Conservation (phyloP, 2,113 vertebrate species). For the rat (Rattus norvegicus) region DNA sequence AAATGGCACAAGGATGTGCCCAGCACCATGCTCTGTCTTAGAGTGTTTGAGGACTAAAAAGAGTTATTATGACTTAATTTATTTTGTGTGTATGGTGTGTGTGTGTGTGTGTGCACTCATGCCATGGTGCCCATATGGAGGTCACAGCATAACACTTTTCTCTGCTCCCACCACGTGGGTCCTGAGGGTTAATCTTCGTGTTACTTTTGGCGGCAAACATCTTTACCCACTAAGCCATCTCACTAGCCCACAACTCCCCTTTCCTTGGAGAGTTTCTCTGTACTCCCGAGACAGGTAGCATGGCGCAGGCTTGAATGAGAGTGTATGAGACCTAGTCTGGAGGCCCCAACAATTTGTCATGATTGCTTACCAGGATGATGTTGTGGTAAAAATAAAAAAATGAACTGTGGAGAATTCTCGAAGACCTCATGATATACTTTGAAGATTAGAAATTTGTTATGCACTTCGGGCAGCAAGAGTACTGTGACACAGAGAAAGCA, state of each 20-base stretch:
- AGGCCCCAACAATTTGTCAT: fast-evolving
- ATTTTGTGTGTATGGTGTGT: neutral
- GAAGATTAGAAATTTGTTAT: neutral
- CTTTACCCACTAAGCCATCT: neutral
- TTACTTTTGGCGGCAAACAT: neutral
- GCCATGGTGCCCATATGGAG: neutral
- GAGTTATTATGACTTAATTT: neutral
- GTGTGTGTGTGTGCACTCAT: neutral
- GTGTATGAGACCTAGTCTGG: neutral
- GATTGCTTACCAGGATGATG: neutral
- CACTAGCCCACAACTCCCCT: neutral
- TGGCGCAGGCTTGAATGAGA: neutral
- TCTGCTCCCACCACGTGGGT: neutral
- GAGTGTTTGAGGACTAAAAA: neutral
- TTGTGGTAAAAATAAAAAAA: no score
- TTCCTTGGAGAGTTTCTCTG: neutral
- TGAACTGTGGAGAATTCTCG: neutral
- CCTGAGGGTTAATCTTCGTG: neutral
- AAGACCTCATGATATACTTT: conserved; percentile 13
- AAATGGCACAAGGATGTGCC: neutral
- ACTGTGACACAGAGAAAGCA: neutral
- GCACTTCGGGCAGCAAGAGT: neutral
- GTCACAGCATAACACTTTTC: neutral
- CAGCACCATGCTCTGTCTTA: neutral
- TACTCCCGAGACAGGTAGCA: neutral